phyloP scores from a whole-genome alignment of 1,140 invertebrate species.

The Ceratoteleas bidentatus region DNA sequence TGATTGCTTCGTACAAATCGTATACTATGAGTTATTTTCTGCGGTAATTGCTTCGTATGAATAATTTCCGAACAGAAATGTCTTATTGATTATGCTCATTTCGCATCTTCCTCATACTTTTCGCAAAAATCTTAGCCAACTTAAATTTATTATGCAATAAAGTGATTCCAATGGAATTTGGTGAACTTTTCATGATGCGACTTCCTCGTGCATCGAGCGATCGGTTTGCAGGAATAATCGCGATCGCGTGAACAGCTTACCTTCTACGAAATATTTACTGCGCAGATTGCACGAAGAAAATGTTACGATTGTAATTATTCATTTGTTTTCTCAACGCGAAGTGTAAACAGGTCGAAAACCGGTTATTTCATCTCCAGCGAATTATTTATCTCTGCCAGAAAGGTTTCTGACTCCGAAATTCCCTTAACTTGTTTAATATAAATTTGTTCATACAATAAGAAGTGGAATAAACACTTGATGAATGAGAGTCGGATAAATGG shows the following conservation, averaged over 20 bases:
- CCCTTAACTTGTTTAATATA: too few species aligned
- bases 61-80: too few species aligned
- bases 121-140: background rate
- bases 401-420: too few species aligned
- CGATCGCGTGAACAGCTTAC: constrained; percentile 18
- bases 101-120: background rate
- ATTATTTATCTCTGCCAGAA: constrained; percentile 23
- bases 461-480: background rate
- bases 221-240: constrained; percentile 16
- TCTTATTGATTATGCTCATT: too few species aligned
- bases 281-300: constrained; percentile 19
- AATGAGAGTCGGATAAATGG: too few species aligned
- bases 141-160: background rate
- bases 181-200: constrained; percentile 1
- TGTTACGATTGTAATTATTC: constrained; percentile 55
- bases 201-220: constrained; percentile 1
- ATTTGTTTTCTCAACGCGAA: constrained; percentile 50
- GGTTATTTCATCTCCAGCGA: constrained; percentile 32
- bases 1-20: too few species aligned
- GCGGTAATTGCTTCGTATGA: too few species aligned
- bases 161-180: constrained; percentile 3
- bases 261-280: constrained; percentile 40
- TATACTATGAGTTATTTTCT: too few species aligned
- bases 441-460: background rate
- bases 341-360: constrained; percentile 44